Percentiles rank a stretch among this genome's conserved stretches.
These are phyloP conservation scores for Alviniconcha marisindica DNA, from an alignment of 1,140 invertebrate genomes.

Conservation along the genomic window DNA sequence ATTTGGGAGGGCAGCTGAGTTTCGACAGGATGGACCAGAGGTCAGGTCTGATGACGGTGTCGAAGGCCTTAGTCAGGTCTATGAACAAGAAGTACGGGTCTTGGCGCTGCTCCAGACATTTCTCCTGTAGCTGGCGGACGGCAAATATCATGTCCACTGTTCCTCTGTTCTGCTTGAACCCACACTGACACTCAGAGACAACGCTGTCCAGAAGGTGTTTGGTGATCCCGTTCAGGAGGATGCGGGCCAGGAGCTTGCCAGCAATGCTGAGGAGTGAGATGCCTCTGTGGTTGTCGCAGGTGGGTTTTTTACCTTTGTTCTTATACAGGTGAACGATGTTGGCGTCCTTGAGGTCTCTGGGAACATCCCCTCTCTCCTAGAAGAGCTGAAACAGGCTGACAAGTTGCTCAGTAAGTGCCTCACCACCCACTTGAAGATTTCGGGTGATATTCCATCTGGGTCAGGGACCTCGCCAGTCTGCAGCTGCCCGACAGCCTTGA, in stretches of 20 bases:
- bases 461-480: no score
- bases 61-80: slow-evolving; percentile 2
- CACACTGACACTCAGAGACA: neutral
- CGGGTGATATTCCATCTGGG: no score
- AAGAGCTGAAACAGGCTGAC: no score
- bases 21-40: neutral
- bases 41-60: slow-evolving; percentile 12
- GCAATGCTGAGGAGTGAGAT: slow-evolving; percentile 32
- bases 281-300: slow-evolving; percentile 48
- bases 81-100: neutral
- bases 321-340: slow-evolving; percentile 45
- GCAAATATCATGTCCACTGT: slow-evolving; percentile 19
- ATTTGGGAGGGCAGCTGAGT: slow-evolving; percentile 23
- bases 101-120: slow-evolving; percentile 36
- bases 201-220: neutral
- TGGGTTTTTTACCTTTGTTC: slow-evolving; percentile 39
- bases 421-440: no score
- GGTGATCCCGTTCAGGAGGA: slow-evolving; percentile 19
- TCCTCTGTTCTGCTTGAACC: neutral
- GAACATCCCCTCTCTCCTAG: slow-evolving; percentile 37
- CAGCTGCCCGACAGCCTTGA: no score
- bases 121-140: slow-evolving; percentile 25
- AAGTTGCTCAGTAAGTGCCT: no score
- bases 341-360: slow-evolving; percentile 43
- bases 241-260: neutral